These are phyloP conservation scores for Puffinus mauretanicus DNA, from an alignment of 2,113 vertebrate genomes.

Conservation along the genomic window DNA sequence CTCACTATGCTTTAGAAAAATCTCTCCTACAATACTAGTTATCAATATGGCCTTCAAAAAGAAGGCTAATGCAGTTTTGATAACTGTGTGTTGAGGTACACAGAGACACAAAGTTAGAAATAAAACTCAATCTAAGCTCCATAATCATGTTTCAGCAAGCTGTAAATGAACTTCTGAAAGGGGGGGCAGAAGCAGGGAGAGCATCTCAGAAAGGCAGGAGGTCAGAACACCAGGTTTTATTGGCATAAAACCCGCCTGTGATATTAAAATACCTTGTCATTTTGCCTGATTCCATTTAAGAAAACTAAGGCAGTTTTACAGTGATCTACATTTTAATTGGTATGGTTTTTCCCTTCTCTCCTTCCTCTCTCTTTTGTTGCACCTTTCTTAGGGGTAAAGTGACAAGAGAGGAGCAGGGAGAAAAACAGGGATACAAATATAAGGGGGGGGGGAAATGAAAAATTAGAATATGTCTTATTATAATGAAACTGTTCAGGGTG, in stretches of 20 bases:
- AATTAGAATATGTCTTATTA: background rate
- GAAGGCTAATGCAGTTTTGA: background rate
- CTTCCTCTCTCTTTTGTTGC: background rate
- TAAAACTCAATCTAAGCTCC: background rate
- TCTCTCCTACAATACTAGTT: background rate
- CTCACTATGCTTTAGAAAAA: background rate
- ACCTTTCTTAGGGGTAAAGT: background rate
- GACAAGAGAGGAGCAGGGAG: background rate
- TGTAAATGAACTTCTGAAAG: background rate
- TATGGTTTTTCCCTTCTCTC: background rate
- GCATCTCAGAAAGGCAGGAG: background rate
- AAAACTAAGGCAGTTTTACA: background rate
- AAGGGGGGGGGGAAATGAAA: rapidly evolving
- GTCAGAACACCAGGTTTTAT: background rate
- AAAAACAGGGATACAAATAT: background rate
- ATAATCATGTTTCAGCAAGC: background rate
- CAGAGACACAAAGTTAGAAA: background rate
- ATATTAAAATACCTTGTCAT: background rate
- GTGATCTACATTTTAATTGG: background rate
- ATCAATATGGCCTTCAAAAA: background rate
- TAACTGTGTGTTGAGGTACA: background rate
- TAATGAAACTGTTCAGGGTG: background rate
- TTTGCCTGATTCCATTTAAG: background rate
- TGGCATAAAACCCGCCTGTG: background rate
- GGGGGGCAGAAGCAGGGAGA: background rate